Evolutionary conservation across 2,113 vertebrate genomes (phyloP).

Genomic region (Heliornis fulica): DNA sequence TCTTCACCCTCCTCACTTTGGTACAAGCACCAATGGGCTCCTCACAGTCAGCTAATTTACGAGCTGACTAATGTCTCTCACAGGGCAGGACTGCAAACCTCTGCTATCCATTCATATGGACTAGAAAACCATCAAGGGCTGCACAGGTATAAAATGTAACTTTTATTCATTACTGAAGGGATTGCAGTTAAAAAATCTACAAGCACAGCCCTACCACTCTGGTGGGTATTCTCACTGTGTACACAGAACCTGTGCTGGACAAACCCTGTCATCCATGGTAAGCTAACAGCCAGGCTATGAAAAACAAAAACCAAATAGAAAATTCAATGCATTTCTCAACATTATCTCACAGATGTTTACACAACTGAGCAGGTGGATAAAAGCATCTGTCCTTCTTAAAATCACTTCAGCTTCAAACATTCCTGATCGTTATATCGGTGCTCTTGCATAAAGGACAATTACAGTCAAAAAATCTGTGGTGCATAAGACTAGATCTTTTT

Average conservation of each 20-base stretch:
- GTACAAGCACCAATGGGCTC: background rate
- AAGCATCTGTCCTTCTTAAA: background rate
- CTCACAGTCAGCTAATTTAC: background rate
- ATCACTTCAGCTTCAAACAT: background rate
- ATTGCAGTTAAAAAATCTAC: background rate
- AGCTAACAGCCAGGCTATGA: background rate
- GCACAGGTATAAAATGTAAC: background rate
- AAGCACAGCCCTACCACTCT: rapidly evolving
- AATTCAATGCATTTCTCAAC: background rate
- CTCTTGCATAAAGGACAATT: background rate
- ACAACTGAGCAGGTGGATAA: background rate
- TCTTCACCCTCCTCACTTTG: background rate
- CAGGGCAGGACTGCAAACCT: background rate
- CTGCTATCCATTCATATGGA: background rate
- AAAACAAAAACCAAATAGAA: background rate
- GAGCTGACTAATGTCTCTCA: background rate
- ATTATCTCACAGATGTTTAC: background rate
- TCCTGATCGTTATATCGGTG: background rate
- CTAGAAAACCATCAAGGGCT: background rate
- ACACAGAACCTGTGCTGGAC: background rate
- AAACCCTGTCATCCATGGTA: background rate
- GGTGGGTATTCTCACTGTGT: background rate
- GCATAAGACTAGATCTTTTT: background rate
- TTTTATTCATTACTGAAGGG: background rate
- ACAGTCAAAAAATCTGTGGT: background rate